Base-by-base conservation (phyloP, 2,888 invertebrate genomes). In the Apamea crenata region DNA sequence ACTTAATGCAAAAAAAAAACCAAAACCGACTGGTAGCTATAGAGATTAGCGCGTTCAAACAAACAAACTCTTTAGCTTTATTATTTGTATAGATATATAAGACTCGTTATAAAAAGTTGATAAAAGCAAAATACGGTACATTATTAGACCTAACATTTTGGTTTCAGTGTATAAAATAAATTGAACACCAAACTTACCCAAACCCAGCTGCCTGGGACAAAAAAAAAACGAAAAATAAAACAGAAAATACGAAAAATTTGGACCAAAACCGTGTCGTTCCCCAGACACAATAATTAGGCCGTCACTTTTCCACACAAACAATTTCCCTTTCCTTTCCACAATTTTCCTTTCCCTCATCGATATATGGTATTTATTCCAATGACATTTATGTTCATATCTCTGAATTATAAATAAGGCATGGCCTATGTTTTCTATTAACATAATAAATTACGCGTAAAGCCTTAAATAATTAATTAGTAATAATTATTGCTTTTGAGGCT, bases 391-490 rank as follows among this genome's bases (percentile, higher is more conserved):
- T 80, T 80, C 71, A 74, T 65, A 74, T 68, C 66, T 77, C 75
- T 83, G 85, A 86, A 86, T 85, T 83, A 83, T 86, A 86, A 78
- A 85, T 86, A 68, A 76, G 76, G n/a, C 73, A 53, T 50, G 71
- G 65, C 73, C 69, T n/a, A 40, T 77, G 53, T 83, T 83, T 77
- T 77, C 74, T 81, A 71, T 80, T 77, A 86, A 77, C 44, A 32
- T 68, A 80, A 68, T 77, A 81, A 75, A 82, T 75, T 76, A 76
- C 76, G 53, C 56, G 53, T 69, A 53, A 77, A 65, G 68, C 69
- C 69, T 78, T 68, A 72, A 81, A 86, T 85, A 77, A 81, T 83
- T 76, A 83, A 81, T 86, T 66, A 80, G 4, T 40, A 40, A 80
- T 67, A 75, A 65, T 75, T 65, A 83, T 85, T 75, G 69, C 80